A percentile compares a stretch with the other conserved stretches of the same genome.
Conservation (phyloP, 2,888 invertebrate species). For the Nineta flava region DNA sequence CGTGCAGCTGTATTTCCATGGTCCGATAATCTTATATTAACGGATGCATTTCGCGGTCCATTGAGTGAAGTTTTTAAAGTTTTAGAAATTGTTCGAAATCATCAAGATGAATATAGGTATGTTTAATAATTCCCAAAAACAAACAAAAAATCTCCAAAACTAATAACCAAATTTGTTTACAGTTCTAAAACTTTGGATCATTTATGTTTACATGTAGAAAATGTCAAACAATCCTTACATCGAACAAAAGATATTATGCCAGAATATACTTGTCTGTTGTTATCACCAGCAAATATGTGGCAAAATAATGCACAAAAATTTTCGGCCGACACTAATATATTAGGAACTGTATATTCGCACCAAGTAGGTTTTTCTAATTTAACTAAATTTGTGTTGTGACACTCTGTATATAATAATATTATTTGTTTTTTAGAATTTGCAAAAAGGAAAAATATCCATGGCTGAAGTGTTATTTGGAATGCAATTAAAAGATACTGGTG, state of each 20-base stretch:
- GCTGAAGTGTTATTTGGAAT: conserved; percentile 88
- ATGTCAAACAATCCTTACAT: conserved; percentile 44
- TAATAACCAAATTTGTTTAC: conserved; percentile 19
- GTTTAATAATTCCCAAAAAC: too few relatives aligned
- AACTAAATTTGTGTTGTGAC: conserved; percentile 1
- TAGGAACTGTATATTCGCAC: conserved; percentile 67
- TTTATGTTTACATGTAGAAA: conserved; percentile 73
- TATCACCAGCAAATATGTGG: conserved; percentile 94
- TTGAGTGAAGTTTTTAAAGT: conserved; percentile 79
- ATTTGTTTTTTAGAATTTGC: conserved; percentile 42
- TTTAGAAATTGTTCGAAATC: conserved; percentile 71
- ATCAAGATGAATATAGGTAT: conserved; percentile 56
- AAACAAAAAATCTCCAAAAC: neutral
- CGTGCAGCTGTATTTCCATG: conserved; percentile 69
- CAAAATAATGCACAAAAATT: conserved; percentile 66
- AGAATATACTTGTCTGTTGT: conserved; percentile 76
- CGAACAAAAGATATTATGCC: conserved; percentile 57
- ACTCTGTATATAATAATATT: neutral
- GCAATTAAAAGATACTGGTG: conserved; percentile 76
- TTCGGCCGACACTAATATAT: conserved; percentile 60
- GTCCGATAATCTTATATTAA: conserved; percentile 62
- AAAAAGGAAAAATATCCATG: conserved; percentile 68
- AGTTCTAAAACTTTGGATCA: conserved; percentile 61
- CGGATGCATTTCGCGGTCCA: conserved; percentile 86
- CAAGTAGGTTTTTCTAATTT: conserved; percentile 41